These are phyloP conservation scores for Prostheceraeus crozeri DNA, from an alignment of 2,888 invertebrate species.

Conservation along the genomic window DNA sequence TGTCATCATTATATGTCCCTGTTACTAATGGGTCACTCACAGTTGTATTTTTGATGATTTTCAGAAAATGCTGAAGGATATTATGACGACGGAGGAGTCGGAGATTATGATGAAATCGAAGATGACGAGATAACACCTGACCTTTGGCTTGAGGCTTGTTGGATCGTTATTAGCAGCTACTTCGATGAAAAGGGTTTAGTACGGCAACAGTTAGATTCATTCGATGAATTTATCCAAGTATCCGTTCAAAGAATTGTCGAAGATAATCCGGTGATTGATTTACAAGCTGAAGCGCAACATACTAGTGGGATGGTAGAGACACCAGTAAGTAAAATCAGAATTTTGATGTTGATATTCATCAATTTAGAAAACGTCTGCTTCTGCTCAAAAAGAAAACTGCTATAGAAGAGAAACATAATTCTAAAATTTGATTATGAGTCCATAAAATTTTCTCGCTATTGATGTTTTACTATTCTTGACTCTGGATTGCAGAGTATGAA, in stretches of 20 bases:
- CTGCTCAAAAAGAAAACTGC: too few relatives aligned
- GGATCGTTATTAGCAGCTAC: conserved; percentile 99
- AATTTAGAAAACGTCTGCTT: background rate
- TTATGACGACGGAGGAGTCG: conserved; percentile 5
- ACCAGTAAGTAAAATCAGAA: conserved; percentile 50
- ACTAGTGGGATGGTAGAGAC: conserved; percentile 69
- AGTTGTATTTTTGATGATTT: too few relatives aligned
- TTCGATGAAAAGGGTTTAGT: conserved; percentile 99
- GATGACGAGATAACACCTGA: conserved; percentile 89
- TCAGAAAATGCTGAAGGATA: too few relatives aligned
- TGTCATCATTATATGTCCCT: too few relatives aligned
- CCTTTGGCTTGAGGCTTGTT: conserved; percentile 98
- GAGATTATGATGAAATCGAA: conserved; percentile 43
- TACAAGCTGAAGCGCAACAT: conserved; percentile 93
- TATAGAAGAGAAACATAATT: too few relatives aligned
- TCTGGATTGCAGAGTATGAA: too few relatives aligned
- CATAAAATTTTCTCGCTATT: too few relatives aligned
- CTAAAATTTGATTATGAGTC: too few relatives aligned
- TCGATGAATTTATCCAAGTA: conserved; percentile 99
- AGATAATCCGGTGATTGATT: conserved; percentile 92
- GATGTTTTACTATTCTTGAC: too few relatives aligned
- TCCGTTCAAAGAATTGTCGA: conserved; percentile 98
- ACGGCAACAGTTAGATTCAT: conserved; percentile 94
- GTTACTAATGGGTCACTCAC: too few relatives aligned
- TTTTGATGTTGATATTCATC: background rate